Evolutionary conservation across 2,888 invertebrate species (phyloP), one percentile per base, ranked within the genome.

Genomic region (Unio delphinus): DNA sequence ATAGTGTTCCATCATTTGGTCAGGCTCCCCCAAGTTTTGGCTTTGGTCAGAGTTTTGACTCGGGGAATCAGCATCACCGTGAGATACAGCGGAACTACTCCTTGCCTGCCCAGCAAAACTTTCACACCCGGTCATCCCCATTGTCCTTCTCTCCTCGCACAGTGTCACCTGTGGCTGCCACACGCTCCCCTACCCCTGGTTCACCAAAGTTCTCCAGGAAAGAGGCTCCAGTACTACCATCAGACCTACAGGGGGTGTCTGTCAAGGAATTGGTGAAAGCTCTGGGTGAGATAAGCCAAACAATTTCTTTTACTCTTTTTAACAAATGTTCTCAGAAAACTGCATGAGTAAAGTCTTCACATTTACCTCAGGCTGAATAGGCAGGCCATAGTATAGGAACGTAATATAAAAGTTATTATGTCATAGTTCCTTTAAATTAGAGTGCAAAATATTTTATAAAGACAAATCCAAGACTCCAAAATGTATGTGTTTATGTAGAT

Each of bases 261-360:
- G 94, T 94, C 20, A 93, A 94, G 75, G 94, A 94, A 78, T 89
- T 94, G 67, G 94, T 94, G 5, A 93, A 94, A 83, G 94, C 93
- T 0, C 93, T 95, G 86, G 94, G 94, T 89, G 72, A 80, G 86
- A 66, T 45, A n/a, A 23, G 7, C 0, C 26, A n/a, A 15, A 45
- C 45, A 45, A 45, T 15, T 15, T 45, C 45, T 45, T 45, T 11
- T 4, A 11, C 45, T 45, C 45, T 45, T 45, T 45, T 45, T 45
- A 45, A 11, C 45, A 45, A 15, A 45, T 45, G 11, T 45, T 45
- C 45, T 45, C 45, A 45, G 45, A 45, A 45, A 45, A 45, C 11
- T 45, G 45, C 45, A 45, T 45, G 45, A 45, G 45, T 11, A 45
- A 11, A 45, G 45, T 45, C 45, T 45, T 45, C 45, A 45, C 45